Conservation (phyloP, 2,888 invertebrate genomes). For the Germaria angustata region DNA sequence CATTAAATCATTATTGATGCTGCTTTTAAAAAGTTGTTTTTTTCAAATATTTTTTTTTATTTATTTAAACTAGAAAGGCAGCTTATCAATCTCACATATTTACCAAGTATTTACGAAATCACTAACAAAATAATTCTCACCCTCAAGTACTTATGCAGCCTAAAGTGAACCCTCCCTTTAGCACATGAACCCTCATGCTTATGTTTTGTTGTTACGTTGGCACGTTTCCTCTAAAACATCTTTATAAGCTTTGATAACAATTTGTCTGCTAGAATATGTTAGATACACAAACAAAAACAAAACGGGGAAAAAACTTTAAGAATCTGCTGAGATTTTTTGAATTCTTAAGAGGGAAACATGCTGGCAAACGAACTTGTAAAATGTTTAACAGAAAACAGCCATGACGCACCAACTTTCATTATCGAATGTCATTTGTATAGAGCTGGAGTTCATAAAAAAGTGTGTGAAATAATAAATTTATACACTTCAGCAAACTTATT, state of each 20-base stretch:
- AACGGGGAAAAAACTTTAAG: constrained; percentile 3
- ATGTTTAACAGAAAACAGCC: not conserved
- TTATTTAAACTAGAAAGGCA: not conserved
- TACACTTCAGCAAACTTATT: constrained; percentile 37
- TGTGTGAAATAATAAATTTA: constrained; percentile 56
- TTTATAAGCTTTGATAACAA: constrained; percentile 60
- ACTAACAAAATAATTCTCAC: constrained; percentile 34
- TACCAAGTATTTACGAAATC: constrained; percentile 56
- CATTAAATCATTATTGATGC: not conserved
- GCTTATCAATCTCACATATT: not conserved
- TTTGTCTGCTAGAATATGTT: constrained; percentile 50
- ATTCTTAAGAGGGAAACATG: constrained; percentile 50
- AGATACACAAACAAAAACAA: not conserved
- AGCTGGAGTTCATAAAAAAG: constrained; percentile 47
- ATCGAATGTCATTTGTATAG: not conserved
- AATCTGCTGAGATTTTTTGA: constrained; percentile 46
- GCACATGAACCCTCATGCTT: too few relatives aligned
- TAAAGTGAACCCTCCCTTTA: not conserved
- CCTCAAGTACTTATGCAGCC: not conserved
- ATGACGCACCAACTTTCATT: not conserved
- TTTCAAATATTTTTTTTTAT: constrained; percentile 6
- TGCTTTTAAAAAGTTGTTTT: not conserved
- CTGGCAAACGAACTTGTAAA: constrained; percentile 60
- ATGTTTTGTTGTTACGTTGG: constrained; percentile 8
- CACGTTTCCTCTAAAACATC: constrained; percentile 33